phyloP scores from a whole-genome alignment of 35 echinoderm and acorn worm species.

The Lytechinus variegatus region DNA sequence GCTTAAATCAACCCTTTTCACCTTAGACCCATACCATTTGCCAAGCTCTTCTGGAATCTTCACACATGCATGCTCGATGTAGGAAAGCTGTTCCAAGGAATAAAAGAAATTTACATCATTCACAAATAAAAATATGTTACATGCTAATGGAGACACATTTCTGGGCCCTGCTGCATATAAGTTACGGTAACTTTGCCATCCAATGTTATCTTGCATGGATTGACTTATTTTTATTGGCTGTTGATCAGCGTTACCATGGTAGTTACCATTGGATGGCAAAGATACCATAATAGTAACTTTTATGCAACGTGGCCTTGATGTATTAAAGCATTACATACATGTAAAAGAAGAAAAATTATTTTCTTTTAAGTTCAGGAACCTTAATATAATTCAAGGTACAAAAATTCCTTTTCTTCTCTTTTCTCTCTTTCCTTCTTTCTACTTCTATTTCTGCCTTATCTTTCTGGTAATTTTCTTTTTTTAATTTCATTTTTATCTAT shows the following conservation, averaged over 20 bases:
- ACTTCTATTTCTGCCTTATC: too few relatives aligned
- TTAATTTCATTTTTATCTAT: too few relatives aligned
- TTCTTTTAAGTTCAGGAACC: too few relatives aligned
- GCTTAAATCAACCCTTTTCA: slow-evolving; percentile 84
- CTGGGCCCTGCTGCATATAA: background rate
- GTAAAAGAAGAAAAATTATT: too few relatives aligned
- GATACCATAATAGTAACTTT: background rate
- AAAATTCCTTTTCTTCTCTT: too few relatives aligned
- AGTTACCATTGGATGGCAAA: too few relatives aligned
- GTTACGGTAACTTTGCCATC: background rate
- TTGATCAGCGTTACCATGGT: background rate
- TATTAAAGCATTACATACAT: too few relatives aligned
- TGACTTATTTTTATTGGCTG: background rate
- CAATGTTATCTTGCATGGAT: background rate
- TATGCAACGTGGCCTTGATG: too few relatives aligned
- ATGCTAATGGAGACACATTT: background rate
- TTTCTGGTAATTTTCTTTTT: too few relatives aligned
- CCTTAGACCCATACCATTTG: slow-evolving; percentile 79
- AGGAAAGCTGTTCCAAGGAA: slow-evolving; percentile 67
- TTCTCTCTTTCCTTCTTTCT: too few relatives aligned
- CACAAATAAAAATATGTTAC: background rate
- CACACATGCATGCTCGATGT: slow-evolving; percentile 77
- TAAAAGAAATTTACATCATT: background rate
- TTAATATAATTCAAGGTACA: too few relatives aligned
- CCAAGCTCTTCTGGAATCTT: slow-evolving; percentile 85